Conservation (phyloP, 2,888 invertebrate species). For the Dryobotodes eremita region DNA sequence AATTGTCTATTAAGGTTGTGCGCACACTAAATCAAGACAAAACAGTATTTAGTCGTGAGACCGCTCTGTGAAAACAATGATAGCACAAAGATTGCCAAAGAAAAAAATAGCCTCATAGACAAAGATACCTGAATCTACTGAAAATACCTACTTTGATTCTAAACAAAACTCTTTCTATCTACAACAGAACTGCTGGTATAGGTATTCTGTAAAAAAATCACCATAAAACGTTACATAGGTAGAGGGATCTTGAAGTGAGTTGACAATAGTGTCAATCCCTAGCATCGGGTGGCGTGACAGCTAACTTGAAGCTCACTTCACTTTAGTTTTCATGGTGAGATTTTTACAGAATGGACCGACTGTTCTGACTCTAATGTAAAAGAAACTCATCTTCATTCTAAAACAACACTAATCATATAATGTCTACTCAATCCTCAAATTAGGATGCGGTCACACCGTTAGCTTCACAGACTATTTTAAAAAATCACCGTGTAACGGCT, state of each 20-base stretch:
- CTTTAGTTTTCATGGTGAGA: not conserved
- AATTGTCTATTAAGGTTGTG: not conserved
- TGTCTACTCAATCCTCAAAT: slow-evolving; percentile 63
- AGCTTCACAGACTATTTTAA: slow-evolving; percentile 67
- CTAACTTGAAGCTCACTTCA: not conserved
- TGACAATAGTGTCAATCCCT: not conserved
- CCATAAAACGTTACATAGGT: not conserved
- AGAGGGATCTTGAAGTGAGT: not conserved
- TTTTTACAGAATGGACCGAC: too few species aligned
- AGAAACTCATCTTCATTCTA: not conserved
- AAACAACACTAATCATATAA: slow-evolving; percentile 1
- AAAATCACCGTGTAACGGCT: slow-evolving; percentile 80
- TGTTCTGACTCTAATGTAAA: not conserved
- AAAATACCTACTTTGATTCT: not conserved
- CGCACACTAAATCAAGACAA: not conserved
- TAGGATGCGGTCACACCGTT: slow-evolving; percentile 78
- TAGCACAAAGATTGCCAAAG: too few species aligned
- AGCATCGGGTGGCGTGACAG: not conserved
- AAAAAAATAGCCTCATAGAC: not conserved
- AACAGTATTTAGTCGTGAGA: not conserved
- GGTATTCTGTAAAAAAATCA: not conserved
- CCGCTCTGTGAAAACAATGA: not conserved
- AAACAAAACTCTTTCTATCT: not conserved
- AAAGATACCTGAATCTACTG: not conserved
- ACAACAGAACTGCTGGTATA: not conserved